A percentile compares a stretch with the other conserved stretches of the same genome.
These are phyloP conservation scores for Aphidoletes aphidimyza DNA, from an alignment of 2,888 invertebrate genomes.

Conservation along the genomic window DNA sequence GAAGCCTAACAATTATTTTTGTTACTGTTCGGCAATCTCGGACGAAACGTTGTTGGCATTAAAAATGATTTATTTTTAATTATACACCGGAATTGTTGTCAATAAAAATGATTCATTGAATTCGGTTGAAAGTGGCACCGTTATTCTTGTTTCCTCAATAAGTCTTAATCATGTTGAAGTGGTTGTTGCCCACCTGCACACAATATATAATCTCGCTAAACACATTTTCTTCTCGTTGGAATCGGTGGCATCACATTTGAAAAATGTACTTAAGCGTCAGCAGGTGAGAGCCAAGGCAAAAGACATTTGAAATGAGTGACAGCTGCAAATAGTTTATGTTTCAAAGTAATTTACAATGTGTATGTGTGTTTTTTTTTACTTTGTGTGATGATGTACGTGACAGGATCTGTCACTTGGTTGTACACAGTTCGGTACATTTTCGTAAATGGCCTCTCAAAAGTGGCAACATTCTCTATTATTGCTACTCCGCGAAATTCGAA, in stretches of 20 bases:
- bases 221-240: too few species aligned
- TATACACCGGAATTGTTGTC: background rate
- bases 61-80: constrained; percentile 2
- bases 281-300: too few species aligned
- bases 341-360: background rate
- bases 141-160: too few species aligned
- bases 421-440: too few species aligned
- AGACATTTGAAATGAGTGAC: background rate
- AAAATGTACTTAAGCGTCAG: background rate
- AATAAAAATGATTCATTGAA: background rate
- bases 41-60: too few species aligned
- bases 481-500: background rate
- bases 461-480: background rate
- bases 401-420: background rate
- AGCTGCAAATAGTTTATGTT: background rate
- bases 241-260: too few species aligned
- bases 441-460: background rate
- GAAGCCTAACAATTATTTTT: background rate
- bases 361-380: too few species aligned
- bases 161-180: background rate
- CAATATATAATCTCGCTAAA: too few species aligned
- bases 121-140: too few species aligned
- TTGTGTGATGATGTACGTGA: too few species aligned
- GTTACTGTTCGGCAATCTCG: too few species aligned
- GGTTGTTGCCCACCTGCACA: background rate